Conservation (phyloP, 2,888 invertebrate species). For the Philopedon plagiatum region DNA sequence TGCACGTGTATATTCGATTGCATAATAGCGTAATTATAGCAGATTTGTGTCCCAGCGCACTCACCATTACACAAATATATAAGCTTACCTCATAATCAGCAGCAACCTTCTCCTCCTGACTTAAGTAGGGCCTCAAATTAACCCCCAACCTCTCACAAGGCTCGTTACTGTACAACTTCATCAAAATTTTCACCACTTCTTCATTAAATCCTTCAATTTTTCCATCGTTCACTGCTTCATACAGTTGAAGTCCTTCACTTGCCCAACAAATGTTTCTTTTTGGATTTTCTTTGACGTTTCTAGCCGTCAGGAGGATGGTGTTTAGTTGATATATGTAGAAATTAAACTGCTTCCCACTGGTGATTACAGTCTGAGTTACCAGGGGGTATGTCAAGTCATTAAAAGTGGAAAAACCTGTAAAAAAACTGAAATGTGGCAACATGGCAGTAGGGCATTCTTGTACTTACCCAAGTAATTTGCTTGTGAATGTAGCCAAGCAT, state of each 20-base stretch:
- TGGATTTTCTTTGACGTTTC: slow-evolving; percentile 76
- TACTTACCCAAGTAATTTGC: slow-evolving; percentile 79
- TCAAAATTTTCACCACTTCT: slow-evolving; percentile 79
- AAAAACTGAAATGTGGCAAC: too few relatives aligned
- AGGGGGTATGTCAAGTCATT: slow-evolving; percentile 94
- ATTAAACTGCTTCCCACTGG: slow-evolving; percentile 90
- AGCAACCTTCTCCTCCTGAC: slow-evolving; percentile 72
- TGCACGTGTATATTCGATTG: too few relatives aligned
- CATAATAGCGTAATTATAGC: too few relatives aligned
- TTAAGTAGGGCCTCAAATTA: slow-evolving; percentile 83
- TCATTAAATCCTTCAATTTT: slow-evolving; percentile 86
- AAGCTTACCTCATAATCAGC: slow-evolving; percentile 77
- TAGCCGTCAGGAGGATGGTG: slow-evolving; percentile 79
- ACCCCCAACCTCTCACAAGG: slow-evolving; percentile 75
- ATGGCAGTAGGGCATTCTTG: too few relatives aligned
- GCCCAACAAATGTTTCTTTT: slow-evolving; percentile 87
- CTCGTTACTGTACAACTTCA: slow-evolving; percentile 82
- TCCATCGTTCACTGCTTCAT: slow-evolving; percentile 80
- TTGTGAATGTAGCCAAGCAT: slow-evolving; percentile 84
- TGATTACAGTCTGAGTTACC: slow-evolving; percentile 88
- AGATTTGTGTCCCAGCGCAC: too few relatives aligned
- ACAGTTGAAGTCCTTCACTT: slow-evolving; percentile 80
- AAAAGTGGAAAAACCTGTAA: slow-evolving; percentile 86
- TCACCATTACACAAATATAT: too few relatives aligned
- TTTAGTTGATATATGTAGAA: slow-evolving; percentile 95